phyloP scores from a whole-genome alignment of 2,113 vertebrate genomes.

The Heterotilapia buettikoferi region DNA sequence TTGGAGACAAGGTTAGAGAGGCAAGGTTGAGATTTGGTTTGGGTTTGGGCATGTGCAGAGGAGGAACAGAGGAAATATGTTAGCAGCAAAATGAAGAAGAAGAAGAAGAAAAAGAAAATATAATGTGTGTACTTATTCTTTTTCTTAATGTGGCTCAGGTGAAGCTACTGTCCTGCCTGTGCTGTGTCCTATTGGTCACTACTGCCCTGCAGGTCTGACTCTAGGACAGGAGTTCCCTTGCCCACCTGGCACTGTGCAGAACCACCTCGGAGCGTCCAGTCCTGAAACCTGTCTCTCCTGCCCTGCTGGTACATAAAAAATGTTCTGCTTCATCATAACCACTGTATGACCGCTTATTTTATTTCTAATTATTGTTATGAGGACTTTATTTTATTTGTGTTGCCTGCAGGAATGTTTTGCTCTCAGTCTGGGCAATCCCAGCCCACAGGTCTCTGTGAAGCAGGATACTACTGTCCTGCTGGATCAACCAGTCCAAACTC shows the following conservation, averaged over 20 bases:
- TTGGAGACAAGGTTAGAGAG: background rate
- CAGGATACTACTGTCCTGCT: slow-evolving; percentile 77
- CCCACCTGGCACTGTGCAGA: slow-evolving; percentile 78
- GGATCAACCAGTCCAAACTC: slow-evolving; percentile 78
- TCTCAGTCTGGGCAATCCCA: slow-evolving; percentile 71
- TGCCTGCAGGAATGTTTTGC: slow-evolving; percentile 82
- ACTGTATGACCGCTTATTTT: background rate
- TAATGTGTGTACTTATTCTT: background rate
- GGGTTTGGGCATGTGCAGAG: background rate
- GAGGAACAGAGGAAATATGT: background rate
- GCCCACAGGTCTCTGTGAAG: slow-evolving; percentile 79
- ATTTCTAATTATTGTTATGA: background rate
- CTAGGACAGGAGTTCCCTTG: slow-evolving; percentile 75
- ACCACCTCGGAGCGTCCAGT: slow-evolving; percentile 61
- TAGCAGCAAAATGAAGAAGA: background rate
- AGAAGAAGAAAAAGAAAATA: background rate
- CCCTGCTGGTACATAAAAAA: slow-evolving; percentile 74
- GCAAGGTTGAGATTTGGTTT: background rate
- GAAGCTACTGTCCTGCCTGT: slow-evolving; percentile 54
- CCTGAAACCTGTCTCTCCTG: slow-evolving; percentile 77
- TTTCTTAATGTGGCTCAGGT: slow-evolving; percentile 46
- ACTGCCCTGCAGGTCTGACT: slow-evolving; percentile 75
- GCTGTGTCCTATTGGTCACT: slow-evolving; percentile 76
- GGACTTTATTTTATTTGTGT: background rate
- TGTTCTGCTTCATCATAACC: background rate